Base-by-base conservation (phyloP, 2,113 vertebrate species). In the Ceyx cyanopectus region DNA sequence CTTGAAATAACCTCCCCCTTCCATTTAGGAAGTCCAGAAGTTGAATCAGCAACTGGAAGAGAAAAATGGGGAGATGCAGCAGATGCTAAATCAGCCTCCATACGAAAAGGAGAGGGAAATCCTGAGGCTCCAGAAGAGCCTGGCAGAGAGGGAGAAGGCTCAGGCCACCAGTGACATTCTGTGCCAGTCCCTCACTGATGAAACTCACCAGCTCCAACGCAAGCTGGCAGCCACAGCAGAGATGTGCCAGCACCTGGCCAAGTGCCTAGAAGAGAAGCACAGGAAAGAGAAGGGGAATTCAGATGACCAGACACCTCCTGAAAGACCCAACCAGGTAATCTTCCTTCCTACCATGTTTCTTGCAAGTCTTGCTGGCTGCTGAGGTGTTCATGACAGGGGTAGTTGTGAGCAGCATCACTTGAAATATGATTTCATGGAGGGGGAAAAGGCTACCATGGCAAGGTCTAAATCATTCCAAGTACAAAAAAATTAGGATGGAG, bases 201-300 rank as follows among this genome's bases (percentile, higher is more conserved):
- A 99, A 97, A 98, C 97, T 5, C 98, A 98, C 17, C 98, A 98
- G 93, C 98, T 99, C 26, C 98, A 98, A 27, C 88, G 97, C 50
- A 98, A 99, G 15, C 97, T 99, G 6, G 97, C 98, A 0, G 93
- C 98, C 61, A 99, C 99, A 0, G 98, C 99, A 66, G 98, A 98
- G 95, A 98, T 99, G 98, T 99, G 99, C 86, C 98, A 99, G 90
- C 98, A 98, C 22, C 97, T 99, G 82, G 97, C 98, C 93, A 97
- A 69, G 22, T 96, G 98, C 77, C 96, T 99, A 83, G 98, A 98
- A 89, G 97, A 94, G 22, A 96, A 91, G 37, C 98, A 97, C 85
- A 95, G 73, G 9, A 97, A 78, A 27, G 86, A 87, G 4, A 93
- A 83, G 34, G 65, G 60, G 7, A 56, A 66, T 27, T 24, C 30